A percentile compares a stretch with the other conserved stretches of the same genome.
Evolutionary conservation across 2,113 vertebrate species (phyloP).

Genomic region (Ceyx melanurus): DNA sequence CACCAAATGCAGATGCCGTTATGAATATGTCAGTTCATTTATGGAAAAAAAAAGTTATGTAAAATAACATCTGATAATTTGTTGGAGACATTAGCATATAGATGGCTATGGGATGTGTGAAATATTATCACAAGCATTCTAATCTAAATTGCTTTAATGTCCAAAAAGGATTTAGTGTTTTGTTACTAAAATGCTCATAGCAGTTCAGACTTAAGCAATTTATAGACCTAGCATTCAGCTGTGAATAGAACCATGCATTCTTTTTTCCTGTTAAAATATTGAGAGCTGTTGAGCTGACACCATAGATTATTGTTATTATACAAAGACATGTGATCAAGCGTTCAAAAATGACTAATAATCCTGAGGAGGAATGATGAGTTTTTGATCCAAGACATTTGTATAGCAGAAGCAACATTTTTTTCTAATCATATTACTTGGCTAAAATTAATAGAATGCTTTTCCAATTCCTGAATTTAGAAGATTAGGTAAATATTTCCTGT

Average conservation of each 20-base stretch:
- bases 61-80: constrained; percentile 77
- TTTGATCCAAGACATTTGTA: background rate
- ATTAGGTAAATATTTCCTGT: background rate
- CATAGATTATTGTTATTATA: constrained; percentile 26
- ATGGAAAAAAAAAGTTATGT: constrained; percentile 57
- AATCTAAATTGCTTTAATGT: constrained; percentile 65
- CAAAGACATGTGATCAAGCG: background rate
- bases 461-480: background rate
- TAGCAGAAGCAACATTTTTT: background rate
- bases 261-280: constrained; percentile 21
- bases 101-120: constrained; percentile 69
- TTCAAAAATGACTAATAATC: constrained; percentile 19
- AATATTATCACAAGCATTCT: constrained; percentile 72
- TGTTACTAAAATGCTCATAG: constrained; percentile 32
- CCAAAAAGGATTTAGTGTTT: constrained; percentile 63
- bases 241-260: background rate
- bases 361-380: background rate
- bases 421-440: background rate
- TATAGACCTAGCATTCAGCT: constrained; percentile 27
- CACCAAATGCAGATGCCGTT: constrained; percentile 67
- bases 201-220: constrained; percentile 50
- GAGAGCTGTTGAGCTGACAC: background rate
- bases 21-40: constrained; percentile 76
- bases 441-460: background rate
- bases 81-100: constrained; percentile 78